These are phyloP conservation scores for Agrilus biguttatus DNA, from an alignment of 2,888 invertebrate species.

Conservation along the genomic window DNA sequence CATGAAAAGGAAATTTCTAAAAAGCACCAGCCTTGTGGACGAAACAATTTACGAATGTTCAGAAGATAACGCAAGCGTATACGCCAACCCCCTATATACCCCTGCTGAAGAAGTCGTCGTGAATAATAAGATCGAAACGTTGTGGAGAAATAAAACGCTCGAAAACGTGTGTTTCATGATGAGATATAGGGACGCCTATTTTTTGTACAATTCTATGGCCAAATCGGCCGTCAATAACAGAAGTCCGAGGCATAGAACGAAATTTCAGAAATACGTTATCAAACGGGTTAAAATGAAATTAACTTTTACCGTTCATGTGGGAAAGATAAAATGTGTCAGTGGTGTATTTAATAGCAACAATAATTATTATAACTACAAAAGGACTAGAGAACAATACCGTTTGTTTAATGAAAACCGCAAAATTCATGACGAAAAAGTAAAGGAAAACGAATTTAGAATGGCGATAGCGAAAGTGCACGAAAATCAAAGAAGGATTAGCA, in stretches of 20 bases:
- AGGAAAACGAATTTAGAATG: slow-evolving; percentile 8
- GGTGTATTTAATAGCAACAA: slow-evolving; percentile 5
- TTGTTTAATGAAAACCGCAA: background rate
- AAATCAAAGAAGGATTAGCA: slow-evolving; percentile 29
- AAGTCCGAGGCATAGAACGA: slow-evolving; percentile 14
- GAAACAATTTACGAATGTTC: slow-evolving; percentile 30
- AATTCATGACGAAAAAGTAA: slow-evolving; percentile 3
- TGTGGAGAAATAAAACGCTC: no score
- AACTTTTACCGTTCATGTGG: slow-evolving; percentile 50
- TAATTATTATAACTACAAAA: slow-evolving; percentile 4
- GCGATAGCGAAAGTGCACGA: slow-evolving; percentile 21
- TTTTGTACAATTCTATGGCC: slow-evolving; percentile 4
- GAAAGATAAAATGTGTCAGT: slow-evolving; percentile 25
- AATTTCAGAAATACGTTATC: slow-evolving; percentile 45
- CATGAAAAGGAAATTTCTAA: slow-evolving; percentile 21
- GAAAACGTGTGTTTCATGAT: background rate
- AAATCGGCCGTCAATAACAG: slow-evolving; percentile 7
- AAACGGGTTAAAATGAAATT: slow-evolving; percentile 50
- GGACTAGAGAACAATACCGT: slow-evolving; percentile 1
- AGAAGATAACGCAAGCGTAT: slow-evolving; percentile 25
- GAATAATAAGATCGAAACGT: slow-evolving; percentile 2
- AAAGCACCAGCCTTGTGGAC: slow-evolving; percentile 17
- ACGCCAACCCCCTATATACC: slow-evolving; percentile 28
- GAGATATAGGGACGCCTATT: slow-evolving; percentile 1
- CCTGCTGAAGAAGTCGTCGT: slow-evolving; percentile 6